These are phyloP conservation scores for Murina feae DNA, from an alignment of 2,113 vertebrate genomes.

Conservation along the genomic window DNA sequence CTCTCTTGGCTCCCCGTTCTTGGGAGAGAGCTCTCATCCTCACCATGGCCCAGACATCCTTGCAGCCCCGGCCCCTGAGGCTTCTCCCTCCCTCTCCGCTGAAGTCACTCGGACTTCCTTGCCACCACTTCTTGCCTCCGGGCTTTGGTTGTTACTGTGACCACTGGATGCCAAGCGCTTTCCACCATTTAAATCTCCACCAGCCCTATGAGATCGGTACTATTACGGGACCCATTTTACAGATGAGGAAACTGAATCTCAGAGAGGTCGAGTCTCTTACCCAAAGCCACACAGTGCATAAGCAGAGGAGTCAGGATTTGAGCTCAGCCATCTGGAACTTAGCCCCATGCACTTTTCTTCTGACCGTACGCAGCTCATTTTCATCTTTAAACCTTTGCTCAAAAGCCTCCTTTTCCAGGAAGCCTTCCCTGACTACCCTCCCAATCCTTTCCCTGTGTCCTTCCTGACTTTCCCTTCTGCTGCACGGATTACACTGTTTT, in stretches of 20 bases:
- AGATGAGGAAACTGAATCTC: not conserved
- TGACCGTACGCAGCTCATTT: not conserved
- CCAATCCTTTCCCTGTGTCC: not conserved
- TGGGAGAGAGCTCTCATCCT: not conserved
- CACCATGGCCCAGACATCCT: fast-evolving
- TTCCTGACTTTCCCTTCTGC: not conserved
- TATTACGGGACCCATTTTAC: not conserved
- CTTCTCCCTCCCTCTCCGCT: not conserved
- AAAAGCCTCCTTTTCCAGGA: not conserved
- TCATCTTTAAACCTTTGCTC: not conserved
- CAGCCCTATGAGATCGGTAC: not conserved
- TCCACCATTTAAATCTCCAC: not conserved
- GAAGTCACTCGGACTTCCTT: not conserved
- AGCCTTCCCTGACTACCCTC: not conserved
- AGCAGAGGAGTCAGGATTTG: not conserved
- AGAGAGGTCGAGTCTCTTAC: not conserved
- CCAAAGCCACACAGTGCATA: not conserved
- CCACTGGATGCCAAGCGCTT: not conserved
- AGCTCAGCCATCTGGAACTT: not conserved
- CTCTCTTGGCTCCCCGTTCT: not conserved
- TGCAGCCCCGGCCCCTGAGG: not conserved
- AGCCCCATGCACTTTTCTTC: not conserved
- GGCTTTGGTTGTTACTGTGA: not conserved
- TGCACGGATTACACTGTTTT: not conserved
- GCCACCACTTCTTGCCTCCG: not conserved